Conservation (phyloP, 1,140 invertebrate species). For the Anoplophora glabripennis region DNA sequence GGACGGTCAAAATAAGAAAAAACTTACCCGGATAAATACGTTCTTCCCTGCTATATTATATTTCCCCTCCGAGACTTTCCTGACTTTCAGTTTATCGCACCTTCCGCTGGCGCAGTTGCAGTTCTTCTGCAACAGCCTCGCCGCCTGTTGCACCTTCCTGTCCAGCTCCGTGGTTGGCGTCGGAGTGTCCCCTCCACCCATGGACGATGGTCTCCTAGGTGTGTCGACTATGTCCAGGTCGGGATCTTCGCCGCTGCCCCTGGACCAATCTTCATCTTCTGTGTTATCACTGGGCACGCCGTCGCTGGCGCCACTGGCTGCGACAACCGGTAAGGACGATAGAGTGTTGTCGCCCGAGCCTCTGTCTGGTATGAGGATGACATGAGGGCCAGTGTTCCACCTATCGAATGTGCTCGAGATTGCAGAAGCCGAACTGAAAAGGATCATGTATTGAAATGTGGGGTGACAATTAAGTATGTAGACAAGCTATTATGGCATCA, state of each 20-base stretch:
- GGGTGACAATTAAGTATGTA: too few relatives aligned
- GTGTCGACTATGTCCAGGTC: constrained; percentile 50
- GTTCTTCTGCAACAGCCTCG: constrained; percentile 64
- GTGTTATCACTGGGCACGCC: constrained; percentile 64
- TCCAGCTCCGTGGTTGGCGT: constrained; percentile 58
- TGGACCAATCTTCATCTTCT: constrained; percentile 66
- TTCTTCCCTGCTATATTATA: constrained; percentile 79
- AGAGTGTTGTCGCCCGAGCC: constrained; percentile 16
- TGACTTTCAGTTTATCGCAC: constrained; percentile 70
- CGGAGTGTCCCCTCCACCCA: constrained; percentile 50
- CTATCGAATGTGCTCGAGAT: constrained; percentile 35
- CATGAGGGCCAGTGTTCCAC: constrained; percentile 35
- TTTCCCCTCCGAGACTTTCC: constrained; percentile 76
- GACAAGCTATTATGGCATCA: too few relatives aligned
- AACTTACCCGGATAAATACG: constrained; percentile 69
- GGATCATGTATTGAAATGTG: too few relatives aligned
- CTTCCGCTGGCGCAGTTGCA: constrained; percentile 68
- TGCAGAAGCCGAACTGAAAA: constrained; percentile 32
- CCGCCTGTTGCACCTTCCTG: constrained; percentile 68
- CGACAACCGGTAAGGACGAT: constrained; percentile 25
- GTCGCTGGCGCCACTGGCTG: constrained; percentile 56
- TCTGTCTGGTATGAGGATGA: constrained; percentile 31
- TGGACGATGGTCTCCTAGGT: constrained; percentile 8
- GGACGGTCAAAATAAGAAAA: too few relatives aligned
- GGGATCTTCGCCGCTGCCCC: constrained; percentile 58